Conservation (phyloP, 2,888 invertebrate species). For the Andrena bucephala region DNA sequence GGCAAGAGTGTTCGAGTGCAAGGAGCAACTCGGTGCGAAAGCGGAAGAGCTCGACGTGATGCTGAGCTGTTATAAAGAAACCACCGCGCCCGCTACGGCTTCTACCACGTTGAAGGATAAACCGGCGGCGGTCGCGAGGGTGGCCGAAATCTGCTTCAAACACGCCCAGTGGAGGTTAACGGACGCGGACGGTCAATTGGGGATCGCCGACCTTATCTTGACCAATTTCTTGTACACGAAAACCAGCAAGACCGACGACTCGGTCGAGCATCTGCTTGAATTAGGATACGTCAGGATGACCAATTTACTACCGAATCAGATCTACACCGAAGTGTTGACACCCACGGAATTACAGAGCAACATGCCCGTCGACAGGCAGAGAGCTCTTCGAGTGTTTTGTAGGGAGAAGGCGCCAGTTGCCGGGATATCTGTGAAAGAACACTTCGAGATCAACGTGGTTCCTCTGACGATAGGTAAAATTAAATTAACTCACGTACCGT, state of each 20-base stretch:
- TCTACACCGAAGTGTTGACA: slow-evolving; percentile 94
- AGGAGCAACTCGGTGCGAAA: slow-evolving; percentile 93
- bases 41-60: slow-evolving; percentile 98
- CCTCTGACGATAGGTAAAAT: slow-evolving; percentile 93
- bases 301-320: slow-evolving; percentile 97
- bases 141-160: slow-evolving; percentile 98
- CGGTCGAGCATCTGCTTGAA: slow-evolving; percentile 98
- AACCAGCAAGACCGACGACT: slow-evolving; percentile 97
- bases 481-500: neutral
- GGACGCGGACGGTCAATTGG: slow-evolving; percentile 98
- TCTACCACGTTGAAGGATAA: slow-evolving; percentile 89
- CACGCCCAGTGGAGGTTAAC: slow-evolving; percentile 99
- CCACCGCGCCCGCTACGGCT: slow-evolving; percentile 87
- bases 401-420: slow-evolving; percentile 98
- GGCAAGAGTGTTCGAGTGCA: slow-evolving; percentile 93
- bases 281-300: slow-evolving; percentile 98
- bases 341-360: slow-evolving; percentile 93
- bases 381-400: slow-evolving; percentile 97
- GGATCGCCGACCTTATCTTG: slow-evolving; percentile 97
- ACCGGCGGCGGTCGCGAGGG: slow-evolving; percentile 91
- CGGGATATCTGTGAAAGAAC: slow-evolving; percentile 99
- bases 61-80: slow-evolving; percentile 96
- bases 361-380: slow-evolving; percentile 94
- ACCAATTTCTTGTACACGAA: slow-evolving; percentile 99
- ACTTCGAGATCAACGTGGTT: slow-evolving; percentile 99